These are phyloP conservation scores for Eupithecia exiguata DNA, from an alignment of 2,888 invertebrate genomes.

Conservation along the genomic window DNA sequence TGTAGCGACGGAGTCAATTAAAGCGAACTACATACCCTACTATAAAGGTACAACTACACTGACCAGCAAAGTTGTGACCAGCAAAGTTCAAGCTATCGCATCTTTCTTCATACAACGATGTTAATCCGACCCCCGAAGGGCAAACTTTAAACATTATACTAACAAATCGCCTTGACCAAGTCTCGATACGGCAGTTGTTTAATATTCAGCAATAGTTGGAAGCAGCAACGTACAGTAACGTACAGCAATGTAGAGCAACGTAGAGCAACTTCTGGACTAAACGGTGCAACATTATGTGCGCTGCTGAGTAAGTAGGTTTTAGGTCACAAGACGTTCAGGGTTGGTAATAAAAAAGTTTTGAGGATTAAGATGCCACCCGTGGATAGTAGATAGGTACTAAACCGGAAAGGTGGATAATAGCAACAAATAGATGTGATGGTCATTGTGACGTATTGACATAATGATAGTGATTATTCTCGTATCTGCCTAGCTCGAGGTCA, in stretches of 20 bases:
- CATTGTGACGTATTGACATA: not conserved
- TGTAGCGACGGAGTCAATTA: not conserved
- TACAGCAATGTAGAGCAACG: not conserved
- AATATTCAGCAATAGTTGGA: conserved; percentile 24
- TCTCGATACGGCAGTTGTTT: conserved; percentile 21
- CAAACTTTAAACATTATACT: conserved; percentile 23
- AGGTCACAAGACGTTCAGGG: conserved; percentile 8
- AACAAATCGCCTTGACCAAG: conserved; percentile 21
- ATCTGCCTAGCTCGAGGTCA: not conserved
- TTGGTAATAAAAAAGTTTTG: not conserved
- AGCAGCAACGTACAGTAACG: conserved; percentile 11
- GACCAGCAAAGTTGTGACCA: not conserved
- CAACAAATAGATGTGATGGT: not conserved
- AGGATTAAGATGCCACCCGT: too few relatives aligned
- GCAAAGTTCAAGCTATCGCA: not conserved
- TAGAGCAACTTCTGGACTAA: conserved; percentile 21
- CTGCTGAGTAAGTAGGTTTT: conserved; percentile 18
- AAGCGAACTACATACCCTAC: not conserved
- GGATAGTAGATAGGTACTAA: not conserved
- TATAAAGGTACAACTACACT: not conserved
- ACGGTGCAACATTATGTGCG: conserved; percentile 17
- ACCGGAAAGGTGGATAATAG: not conserved
- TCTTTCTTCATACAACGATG: conserved; percentile 9
- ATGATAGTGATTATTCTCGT: not conserved
- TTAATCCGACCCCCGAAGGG: conserved; percentile 10